Percentiles rank a stretch among this genome's conserved stretches.
Conservation (phyloP, 2,888 invertebrate genomes). For the Andrena chrysosceles region DNA sequence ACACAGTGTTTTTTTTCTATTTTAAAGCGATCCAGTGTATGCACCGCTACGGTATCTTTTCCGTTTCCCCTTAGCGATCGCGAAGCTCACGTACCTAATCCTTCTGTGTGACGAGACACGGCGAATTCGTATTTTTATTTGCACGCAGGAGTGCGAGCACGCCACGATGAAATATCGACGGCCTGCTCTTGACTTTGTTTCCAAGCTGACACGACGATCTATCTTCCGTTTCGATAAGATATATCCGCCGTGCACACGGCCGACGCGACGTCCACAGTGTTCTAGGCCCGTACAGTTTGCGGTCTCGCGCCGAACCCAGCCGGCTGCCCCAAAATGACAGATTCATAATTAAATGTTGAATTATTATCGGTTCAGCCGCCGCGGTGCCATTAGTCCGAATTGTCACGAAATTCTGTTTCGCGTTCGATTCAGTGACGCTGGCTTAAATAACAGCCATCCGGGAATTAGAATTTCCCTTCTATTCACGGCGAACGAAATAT, state of each 20-base stretch:
- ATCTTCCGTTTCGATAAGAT: conserved; percentile 44
- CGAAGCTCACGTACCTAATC: conserved; percentile 11
- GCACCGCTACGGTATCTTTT: background rate
- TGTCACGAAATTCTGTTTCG: conserved; percentile 34
- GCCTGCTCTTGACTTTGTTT: conserved; percentile 56
- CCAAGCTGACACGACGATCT: conserved; percentile 42
- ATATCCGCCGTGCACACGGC: background rate
- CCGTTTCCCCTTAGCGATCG: background rate
- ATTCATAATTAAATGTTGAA: conserved; percentile 57
- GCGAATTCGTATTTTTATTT: conserved; percentile 35
- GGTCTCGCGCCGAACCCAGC: conserved; percentile 32
- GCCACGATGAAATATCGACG: conserved; percentile 43
- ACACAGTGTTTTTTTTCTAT: background rate
- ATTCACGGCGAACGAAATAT: conserved; percentile 8
- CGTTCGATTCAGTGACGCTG: conserved; percentile 13
- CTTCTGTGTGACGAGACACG: background rate
- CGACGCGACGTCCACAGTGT: background rate
- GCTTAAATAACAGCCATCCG: conserved; percentile 22
- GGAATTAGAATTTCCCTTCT: conserved; percentile 29
- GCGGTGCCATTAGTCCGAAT: conserved; percentile 40
- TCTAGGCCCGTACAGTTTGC: conserved; percentile 31
- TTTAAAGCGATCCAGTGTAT: background rate
- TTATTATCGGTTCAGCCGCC: conserved; percentile 45
- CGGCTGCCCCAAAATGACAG: conserved; percentile 36
- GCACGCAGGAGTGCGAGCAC: background rate